Percentiles rank a stretch among this genome's conserved stretches.
Conservation (phyloP, 2,797 vertebrate species). For the Acipenser ruthenus region DNA sequence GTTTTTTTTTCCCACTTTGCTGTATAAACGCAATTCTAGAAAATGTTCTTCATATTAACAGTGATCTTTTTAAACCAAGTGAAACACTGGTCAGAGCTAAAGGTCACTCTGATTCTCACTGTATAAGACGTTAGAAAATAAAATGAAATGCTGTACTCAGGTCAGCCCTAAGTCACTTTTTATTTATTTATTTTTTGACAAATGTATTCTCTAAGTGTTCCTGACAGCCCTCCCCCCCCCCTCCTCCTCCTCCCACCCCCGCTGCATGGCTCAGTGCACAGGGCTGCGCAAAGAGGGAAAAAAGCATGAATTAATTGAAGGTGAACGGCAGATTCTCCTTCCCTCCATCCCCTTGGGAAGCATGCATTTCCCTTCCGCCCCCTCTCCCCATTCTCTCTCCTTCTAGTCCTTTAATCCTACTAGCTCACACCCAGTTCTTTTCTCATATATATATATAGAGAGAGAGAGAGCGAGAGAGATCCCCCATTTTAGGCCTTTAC, state of each 20-base stretch:
- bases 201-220: constrained; percentile 34
- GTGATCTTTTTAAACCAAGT: too few relatives aligned
- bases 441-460: too few relatives aligned
- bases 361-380: constrained; percentile 37
- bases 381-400: constrained; percentile 23
- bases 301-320: constrained; percentile 64
- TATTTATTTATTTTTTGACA: constrained; percentile 31
- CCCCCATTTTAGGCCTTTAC: not conserved
- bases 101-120: constrained; percentile 34
- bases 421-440: not conserved
- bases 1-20: too few relatives aligned
- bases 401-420: constrained; percentile 14
- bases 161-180: constrained; percentile 18
- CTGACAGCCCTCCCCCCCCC: constrained; percentile 7
- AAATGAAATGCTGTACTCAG: constrained; percentile 29
- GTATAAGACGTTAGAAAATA: constrained; percentile 27
- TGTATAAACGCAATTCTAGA: too few relatives aligned
- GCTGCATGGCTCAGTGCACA: constrained; percentile 29
- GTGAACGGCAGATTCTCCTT: constrained; percentile 65
- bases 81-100: constrained; percentile 20
- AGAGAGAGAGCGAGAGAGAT: not conserved
- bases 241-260: constrained; percentile 16
- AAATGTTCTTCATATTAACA: too few relatives aligned
- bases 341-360: constrained; percentile 37
- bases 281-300: constrained; percentile 35